A percentile compares a stretch with the other conserved stretches of the same genome.
phyloP scores from a whole-genome alignment of 2,113 vertebrate genomes.

The Eleginops maclovinus region DNA sequence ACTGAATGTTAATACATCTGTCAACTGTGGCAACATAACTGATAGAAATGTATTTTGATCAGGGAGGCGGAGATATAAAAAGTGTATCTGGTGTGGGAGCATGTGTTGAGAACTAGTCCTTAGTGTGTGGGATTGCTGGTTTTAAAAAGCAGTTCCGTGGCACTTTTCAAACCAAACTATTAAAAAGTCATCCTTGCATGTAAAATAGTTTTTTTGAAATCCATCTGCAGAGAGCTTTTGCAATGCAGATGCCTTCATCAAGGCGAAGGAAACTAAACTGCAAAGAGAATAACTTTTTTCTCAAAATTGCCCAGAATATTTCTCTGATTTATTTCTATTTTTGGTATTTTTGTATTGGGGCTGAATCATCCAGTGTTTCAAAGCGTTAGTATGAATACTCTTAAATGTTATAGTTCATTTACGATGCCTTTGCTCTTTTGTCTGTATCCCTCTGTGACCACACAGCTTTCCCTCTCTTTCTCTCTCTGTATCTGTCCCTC shows the following conservation, averaged over 20 bases:
- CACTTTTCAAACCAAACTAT: slow-evolving; percentile 36
- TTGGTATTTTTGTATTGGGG: slow-evolving; percentile 22
- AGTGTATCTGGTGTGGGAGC: slow-evolving; percentile 47
- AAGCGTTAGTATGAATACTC: slow-evolving; percentile 39
- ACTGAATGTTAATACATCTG: slow-evolving; percentile 34
- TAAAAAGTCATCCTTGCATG: slow-evolving; percentile 45
- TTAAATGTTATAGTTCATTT: slow-evolving; percentile 56
- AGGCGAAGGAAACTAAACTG: background rate
- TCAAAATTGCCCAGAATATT: slow-evolving; percentile 19
- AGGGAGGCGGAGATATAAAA: slow-evolving; percentile 18
- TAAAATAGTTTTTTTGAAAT: slow-evolving; percentile 12
- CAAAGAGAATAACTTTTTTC: background rate
- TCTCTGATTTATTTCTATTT: slow-evolving; percentile 17
- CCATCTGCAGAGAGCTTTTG: slow-evolving; percentile 32
- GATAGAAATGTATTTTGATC: slow-evolving; percentile 36
- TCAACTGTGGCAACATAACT: slow-evolving; percentile 43
- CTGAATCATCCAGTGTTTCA: slow-evolving; percentile 30
- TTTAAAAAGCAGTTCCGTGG: slow-evolving; percentile 20
- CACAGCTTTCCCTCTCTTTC: background rate
- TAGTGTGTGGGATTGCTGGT: slow-evolving; percentile 52
- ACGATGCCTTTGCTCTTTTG: slow-evolving; percentile 53
- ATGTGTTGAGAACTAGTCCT: slow-evolving; percentile 49
- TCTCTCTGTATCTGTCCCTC: slow-evolving; percentile 25
- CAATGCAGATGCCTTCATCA: background rate
- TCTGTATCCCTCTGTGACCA: slow-evolving; percentile 37